Evolutionary conservation across 2,797 vertebrate genomes (phyloP).

Genomic region (Spondyliosoma cantharus): DNA sequence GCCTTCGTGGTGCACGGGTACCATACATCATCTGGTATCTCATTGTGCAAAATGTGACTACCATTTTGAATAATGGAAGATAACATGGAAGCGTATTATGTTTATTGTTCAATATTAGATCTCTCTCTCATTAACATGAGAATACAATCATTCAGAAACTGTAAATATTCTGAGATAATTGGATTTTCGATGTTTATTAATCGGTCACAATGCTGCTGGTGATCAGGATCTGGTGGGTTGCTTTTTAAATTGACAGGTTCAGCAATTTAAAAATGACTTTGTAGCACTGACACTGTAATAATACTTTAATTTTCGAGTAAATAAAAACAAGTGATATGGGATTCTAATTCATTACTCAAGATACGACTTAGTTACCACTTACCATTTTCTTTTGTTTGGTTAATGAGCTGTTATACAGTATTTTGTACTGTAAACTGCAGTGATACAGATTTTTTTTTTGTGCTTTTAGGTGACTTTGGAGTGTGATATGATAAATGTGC

Average conservation of each 20-base stretch:
- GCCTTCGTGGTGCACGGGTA: neutral
- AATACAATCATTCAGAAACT: neutral
- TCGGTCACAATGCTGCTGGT: neutral
- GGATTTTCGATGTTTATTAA: neutral
- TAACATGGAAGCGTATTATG: neutral
- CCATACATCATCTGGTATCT: neutral
- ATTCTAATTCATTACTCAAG: neutral
- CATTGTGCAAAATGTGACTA: neutral
- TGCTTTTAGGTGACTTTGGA: conserved; percentile 9
- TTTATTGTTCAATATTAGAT: neutral
- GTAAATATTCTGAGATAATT: neutral
- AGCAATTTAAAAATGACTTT: neutral
- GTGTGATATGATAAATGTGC: conserved; percentile 18
- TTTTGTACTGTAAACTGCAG: neutral
- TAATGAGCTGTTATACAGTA: neutral
- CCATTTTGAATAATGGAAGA: neutral
- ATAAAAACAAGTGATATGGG: neutral
- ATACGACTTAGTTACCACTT: neutral
- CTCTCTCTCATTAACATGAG: neutral
- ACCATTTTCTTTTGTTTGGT: neutral
- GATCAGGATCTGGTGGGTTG: neutral
- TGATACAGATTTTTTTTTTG: neutral
- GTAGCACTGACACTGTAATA: neutral
- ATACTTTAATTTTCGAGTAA: neutral
- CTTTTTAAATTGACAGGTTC: neutral